Percentiles rank a stretch among this genome's conserved stretches.
Conservation (phyloP, 1,140 invertebrate genomes). For the Zaprionus ornatus region DNA sequence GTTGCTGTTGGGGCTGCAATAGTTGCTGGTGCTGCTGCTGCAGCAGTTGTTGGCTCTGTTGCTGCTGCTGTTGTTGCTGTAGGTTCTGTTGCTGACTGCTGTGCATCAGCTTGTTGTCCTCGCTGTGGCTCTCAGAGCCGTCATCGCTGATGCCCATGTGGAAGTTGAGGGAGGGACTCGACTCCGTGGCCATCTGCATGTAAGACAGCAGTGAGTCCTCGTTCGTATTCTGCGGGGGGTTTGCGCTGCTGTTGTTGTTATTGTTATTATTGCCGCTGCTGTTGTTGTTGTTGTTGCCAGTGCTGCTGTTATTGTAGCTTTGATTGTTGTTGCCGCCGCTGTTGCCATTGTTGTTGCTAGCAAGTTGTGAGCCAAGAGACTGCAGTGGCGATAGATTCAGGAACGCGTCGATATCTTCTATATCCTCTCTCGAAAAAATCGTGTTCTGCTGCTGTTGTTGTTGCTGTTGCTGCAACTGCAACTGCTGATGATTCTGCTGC, state of each 20-base stretch:
- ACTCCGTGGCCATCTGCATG: conserved; percentile 79
- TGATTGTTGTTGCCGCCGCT: conserved; percentile 35
- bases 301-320: conserved; percentile 28
- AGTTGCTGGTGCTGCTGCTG: conserved; percentile 46
- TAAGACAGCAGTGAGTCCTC: conserved; percentile 77
- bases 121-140: conserved; percentile 64
- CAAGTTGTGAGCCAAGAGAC: conserved; percentile 49
- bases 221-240: conserved; percentile 63
- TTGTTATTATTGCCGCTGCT: conserved; percentile 44
- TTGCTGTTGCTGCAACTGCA: conserved; percentile 42
- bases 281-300: conserved; percentile 39
- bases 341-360: conserved; percentile 31
- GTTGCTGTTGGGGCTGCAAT: conserved; percentile 48
- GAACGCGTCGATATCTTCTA: conserved; percentile 74
- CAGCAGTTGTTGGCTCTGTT: conserved; percentile 38
- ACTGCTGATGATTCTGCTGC: conserved; percentile 36
- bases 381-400: conserved; percentile 75
- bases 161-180: conserved; percentile 74
- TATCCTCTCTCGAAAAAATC: conserved; percentile 67
- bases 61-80: conserved; percentile 40
- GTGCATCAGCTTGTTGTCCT: conserved; percentile 66
- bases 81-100: conserved; percentile 16
- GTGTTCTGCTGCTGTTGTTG: conserved; percentile 47
- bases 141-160: conserved; percentile 79
- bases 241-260: conserved; percentile 53